Percentiles rank a stretch among this genome's conserved stretches.
Conservation (phyloP, 2,888 invertebrate species). For the Euspilapteryx auroguttella region DNA sequence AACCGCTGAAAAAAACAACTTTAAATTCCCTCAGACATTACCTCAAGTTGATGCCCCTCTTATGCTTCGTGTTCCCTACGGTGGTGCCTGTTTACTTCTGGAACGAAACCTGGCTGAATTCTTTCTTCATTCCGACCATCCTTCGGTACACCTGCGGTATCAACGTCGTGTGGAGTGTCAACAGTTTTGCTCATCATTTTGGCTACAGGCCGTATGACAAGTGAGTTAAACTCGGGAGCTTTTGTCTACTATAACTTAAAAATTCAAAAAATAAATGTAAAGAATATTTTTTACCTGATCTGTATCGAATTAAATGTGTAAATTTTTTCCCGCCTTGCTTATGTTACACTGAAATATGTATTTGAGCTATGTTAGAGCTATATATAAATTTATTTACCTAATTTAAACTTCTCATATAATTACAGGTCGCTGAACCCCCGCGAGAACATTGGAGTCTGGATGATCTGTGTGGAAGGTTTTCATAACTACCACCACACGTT, state of each 20-base stretch:
- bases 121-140: constrained; percentile 76
- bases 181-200: constrained; percentile 89
- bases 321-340: no score
- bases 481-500: constrained; percentile 86
- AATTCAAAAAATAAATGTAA: no score
- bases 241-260: no score
- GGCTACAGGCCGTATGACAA: constrained; percentile 89
- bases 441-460: constrained; percentile 68
- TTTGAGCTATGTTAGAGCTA: no score
- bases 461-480: constrained; percentile 78
- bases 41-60: constrained; percentile 71
- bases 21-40: constrained; percentile 73
- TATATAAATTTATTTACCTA: no score
- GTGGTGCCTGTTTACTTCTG: constrained; percentile 77
- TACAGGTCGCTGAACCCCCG: constrained; percentile 69
- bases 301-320: no score
- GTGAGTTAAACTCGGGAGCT: constrained; percentile 47
- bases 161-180: constrained; percentile 90
- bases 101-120: constrained; percentile 70
- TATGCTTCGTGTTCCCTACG: constrained; percentile 82
- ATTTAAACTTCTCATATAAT: no score
- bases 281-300: no score
- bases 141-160: constrained; percentile 77
- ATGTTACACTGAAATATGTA: no score
- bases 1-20: no score